phyloP scores from a whole-genome alignment of 2,797 vertebrate genomes.

The Alfaro cultratus region DNA sequence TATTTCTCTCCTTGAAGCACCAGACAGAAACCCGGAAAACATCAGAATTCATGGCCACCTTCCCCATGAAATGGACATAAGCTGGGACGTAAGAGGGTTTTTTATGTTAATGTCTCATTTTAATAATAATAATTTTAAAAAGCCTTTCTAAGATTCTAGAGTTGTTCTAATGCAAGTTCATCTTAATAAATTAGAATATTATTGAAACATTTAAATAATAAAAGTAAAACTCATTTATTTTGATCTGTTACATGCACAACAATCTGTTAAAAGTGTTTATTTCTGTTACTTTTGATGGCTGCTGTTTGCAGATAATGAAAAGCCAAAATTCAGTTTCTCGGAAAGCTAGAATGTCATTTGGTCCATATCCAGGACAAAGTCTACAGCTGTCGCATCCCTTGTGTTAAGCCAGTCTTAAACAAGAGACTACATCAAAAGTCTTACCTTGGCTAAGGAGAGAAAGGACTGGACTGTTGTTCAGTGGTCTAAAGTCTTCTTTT shows the following conservation, averaged over 20 bases:
- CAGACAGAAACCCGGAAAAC: slow-evolving; percentile 91
- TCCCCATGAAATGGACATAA: slow-evolving; percentile 93
- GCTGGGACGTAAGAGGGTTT: slow-evolving; percentile 89
- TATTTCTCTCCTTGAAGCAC: slow-evolving; percentile 79
- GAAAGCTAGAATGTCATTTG: background rate
- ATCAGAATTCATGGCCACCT: slow-evolving; percentile 87
- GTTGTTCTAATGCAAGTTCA: background rate
- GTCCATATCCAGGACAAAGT: no score
- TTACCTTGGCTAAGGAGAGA: no score
- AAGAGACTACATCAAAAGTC: no score
- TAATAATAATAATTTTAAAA: background rate
- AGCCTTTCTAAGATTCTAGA: background rate
- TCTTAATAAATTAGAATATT: background rate
- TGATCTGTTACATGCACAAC: background rate
- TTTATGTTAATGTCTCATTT: background rate
- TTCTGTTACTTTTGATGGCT: background rate
- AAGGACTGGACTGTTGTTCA: no score
- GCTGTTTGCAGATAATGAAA: background rate
- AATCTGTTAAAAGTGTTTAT: background rate
- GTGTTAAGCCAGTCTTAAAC: background rate
- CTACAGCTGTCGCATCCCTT: no score
- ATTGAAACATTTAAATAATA: background rate
- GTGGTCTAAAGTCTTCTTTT: no score
- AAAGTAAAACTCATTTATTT: background rate
- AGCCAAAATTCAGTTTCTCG: background rate